A percentile compares a stretch with the other conserved stretches of the same genome.
Evolutionary conservation across 2,888 invertebrate genomes (phyloP).

Genomic region (Osedax frankpressi): DNA sequence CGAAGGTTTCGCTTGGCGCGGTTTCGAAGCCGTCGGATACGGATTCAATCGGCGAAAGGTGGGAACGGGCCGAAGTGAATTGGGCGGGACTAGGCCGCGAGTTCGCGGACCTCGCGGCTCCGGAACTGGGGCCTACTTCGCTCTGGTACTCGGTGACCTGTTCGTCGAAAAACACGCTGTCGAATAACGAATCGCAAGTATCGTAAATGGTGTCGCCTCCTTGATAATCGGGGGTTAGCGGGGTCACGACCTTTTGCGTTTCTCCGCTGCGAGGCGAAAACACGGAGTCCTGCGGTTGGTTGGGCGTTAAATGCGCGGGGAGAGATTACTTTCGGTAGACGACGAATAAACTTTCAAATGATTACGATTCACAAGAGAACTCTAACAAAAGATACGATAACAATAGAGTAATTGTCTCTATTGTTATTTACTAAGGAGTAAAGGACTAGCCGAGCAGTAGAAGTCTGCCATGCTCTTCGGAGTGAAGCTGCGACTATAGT

Average conservation of each 20-base stretch:
- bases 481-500: slow-evolving; percentile 10
- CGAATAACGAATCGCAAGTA: background rate
- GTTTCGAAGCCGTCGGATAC: too few relatives aligned
- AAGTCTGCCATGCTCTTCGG: background rate
- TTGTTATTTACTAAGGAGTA: too few relatives aligned
- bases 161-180: background rate
- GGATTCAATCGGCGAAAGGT: background rate
- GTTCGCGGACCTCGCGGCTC: background rate
- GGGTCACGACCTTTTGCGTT: background rate
- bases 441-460: background rate
- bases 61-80: background rate
- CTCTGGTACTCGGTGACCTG: background rate
- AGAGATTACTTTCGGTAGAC: too few relatives aligned
- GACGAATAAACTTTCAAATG: too few relatives aligned
- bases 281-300: too few relatives aligned
- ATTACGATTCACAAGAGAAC: too few relatives aligned
- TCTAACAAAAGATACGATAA: too few relatives aligned
- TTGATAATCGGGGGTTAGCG: background rate
- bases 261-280: background rate
- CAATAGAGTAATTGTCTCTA: too few relatives aligned
- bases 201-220: background rate
- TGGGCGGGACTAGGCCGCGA: background rate
- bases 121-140: too few relatives aligned
- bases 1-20: too few relatives aligned
- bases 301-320: too few relatives aligned